phyloP scores from a whole-genome alignment of 2,888 invertebrate species.

The Drosophila eohydei region DNA sequence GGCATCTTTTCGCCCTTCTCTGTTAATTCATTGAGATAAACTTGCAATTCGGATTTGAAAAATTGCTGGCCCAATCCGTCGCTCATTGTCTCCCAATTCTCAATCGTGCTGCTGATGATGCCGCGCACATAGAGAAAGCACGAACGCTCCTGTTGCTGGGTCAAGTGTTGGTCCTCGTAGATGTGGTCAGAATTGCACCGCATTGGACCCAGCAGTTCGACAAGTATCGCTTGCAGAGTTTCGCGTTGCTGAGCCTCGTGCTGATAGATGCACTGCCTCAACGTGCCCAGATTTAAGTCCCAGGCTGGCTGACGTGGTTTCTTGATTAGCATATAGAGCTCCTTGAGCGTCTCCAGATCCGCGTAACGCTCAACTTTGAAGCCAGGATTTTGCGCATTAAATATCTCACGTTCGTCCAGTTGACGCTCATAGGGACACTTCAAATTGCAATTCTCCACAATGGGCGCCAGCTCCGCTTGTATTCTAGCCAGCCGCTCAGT shows the following conservation, averaged over 20 bases:
- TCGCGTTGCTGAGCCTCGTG: conserved; percentile 33
- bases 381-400: conserved; percentile 50
- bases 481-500: conserved; percentile 23
- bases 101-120: conserved; percentile 62
- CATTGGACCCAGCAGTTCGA: conserved; percentile 49
- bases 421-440: conserved; percentile 58
- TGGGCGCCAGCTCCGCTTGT: conserved; percentile 52
- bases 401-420: conserved; percentile 67
- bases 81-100: conserved; percentile 70
- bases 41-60: conserved; percentile 58
- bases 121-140: conserved; percentile 74
- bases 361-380: conserved; percentile 55
- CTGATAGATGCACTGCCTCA: conserved; percentile 39
- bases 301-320: conserved; percentile 67
- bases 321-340: conserved; percentile 53
- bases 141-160: conserved; percentile 53
- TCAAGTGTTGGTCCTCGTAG: conserved; percentile 34
- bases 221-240: conserved; percentile 31
- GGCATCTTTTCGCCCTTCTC: conserved; percentile 14
- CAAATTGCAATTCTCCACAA: conserved; percentile 29
- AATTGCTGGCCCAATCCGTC: conserved; percentile 61
- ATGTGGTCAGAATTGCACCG: conserved; percentile 23
- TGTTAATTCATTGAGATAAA: conserved; percentile 13
- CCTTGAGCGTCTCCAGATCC: conserved; percentile 62
- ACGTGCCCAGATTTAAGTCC: conserved; percentile 43